These are phyloP conservation scores for Zonitis immaculata DNA, from an alignment of 2,888 invertebrate species.

Conservation along the genomic window DNA sequence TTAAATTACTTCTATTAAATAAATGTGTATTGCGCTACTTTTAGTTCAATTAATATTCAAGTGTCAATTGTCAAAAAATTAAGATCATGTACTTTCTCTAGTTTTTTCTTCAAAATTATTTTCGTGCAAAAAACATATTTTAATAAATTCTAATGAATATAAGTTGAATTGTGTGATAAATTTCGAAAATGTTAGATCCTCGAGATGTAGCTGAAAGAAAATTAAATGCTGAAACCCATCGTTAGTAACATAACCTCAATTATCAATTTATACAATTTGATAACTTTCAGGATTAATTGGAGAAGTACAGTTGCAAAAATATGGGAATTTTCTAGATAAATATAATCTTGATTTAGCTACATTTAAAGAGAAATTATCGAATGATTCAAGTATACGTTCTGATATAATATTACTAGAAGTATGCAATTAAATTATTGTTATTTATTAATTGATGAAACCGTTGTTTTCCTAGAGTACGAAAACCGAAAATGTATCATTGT, in stretches of 20 bases:
- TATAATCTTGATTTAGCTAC: slow-evolving; percentile 41
- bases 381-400: slow-evolving; percentile 27
- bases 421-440: slow-evolving; percentile 18
- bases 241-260: slow-evolving; percentile 34
- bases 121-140: background rate
- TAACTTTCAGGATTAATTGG: slow-evolving; percentile 49
- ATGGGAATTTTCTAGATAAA: slow-evolving; percentile 52
- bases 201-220: slow-evolving; percentile 41
- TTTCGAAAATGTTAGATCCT: slow-evolving; percentile 41
- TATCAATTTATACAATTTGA: slow-evolving; percentile 10
- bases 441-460: slow-evolving; percentile 36
- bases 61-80: background rate
- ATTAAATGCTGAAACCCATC: slow-evolving; percentile 46
- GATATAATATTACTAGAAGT: slow-evolving; percentile 29
- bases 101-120: background rate
- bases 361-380: slow-evolving; percentile 40
- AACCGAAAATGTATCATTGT: slow-evolving; percentile 60
- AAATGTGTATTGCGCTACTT: no score
- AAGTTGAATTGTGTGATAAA: slow-evolving; percentile 6
- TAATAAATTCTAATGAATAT: background rate
- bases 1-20: no score
- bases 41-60: background rate
- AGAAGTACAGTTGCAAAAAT: slow-evolving; percentile 52
- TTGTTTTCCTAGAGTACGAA: slow-evolving; percentile 43
- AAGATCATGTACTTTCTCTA: background rate